Evolutionary conservation across 2,888 invertebrate species (phyloP).

Genomic region (Anagyrus pseudococci): DNA sequence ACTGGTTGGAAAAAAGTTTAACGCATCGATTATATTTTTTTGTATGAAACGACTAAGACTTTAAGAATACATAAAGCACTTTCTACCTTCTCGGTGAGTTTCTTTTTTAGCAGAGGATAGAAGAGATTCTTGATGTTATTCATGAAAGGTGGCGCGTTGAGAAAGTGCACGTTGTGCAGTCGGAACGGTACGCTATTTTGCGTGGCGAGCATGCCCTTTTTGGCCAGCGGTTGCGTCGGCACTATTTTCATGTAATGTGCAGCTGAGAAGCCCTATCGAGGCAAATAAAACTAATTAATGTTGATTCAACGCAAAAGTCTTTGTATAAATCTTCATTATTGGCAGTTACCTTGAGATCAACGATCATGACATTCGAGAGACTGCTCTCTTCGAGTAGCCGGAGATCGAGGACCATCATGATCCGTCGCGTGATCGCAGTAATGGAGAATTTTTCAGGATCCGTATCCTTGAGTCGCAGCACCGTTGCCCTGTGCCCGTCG

Average conservation of each 20-base stretch:
- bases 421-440: constrained; percentile 51
- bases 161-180: constrained; percentile 52
- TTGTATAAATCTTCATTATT: background rate
- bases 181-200: constrained; percentile 60
- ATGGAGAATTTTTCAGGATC: constrained; percentile 54
- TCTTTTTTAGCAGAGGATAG: constrained; percentile 57
- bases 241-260: constrained; percentile 56
- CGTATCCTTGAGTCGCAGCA: constrained; percentile 51
- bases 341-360: constrained; percentile 56
- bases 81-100: constrained; percentile 56
- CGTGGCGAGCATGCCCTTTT: constrained; percentile 56
- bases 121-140: constrained; percentile 52
- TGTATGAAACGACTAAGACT: too few relatives aligned
- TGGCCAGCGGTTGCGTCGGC: constrained; percentile 54
- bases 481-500: constrained; percentile 57
- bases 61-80: background rate
- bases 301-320: too few relatives aligned
- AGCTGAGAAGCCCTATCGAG: constrained; percentile 51
- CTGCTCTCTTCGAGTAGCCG: constrained; percentile 53
- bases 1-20: constrained; percentile 44
- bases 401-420: constrained; percentile 57
- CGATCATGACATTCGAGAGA: constrained; percentile 52
- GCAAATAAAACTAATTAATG: constrained; percentile 1
- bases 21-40: too few relatives aligned
- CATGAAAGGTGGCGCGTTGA: constrained; percentile 54